phyloP scores from a whole-genome alignment of 2,888 invertebrate genomes.

The Drosophila anomalata region DNA sequence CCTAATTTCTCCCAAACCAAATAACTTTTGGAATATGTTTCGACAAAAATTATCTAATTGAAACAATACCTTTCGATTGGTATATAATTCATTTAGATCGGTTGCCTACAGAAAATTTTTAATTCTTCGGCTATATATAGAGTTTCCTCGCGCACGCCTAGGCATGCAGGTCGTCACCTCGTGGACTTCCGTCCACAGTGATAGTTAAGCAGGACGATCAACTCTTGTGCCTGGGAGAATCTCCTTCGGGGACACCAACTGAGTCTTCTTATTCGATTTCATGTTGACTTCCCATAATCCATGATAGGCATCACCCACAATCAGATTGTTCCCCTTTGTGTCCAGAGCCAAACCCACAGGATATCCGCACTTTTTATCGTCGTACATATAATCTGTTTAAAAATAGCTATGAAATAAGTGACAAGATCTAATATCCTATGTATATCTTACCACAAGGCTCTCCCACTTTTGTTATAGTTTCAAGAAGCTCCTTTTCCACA shows the following conservation, averaged over 20 bases:
- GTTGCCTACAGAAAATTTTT: too few species aligned
- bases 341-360: slow-evolving; percentile 94
- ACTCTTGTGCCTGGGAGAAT: slow-evolving; percentile 87
- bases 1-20: too few species aligned
- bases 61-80: too few species aligned
- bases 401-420: too few species aligned
- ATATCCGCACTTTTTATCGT: slow-evolving; percentile 94
- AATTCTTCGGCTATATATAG: too few species aligned
- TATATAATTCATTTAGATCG: too few species aligned
- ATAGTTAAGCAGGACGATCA: slow-evolving; percentile 86
- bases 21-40: too few species aligned
- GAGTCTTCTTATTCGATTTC: slow-evolving; percentile 87
- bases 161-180: too few species aligned
- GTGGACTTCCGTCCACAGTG: too few species aligned
- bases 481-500: slow-evolving; percentile 86
- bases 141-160: too few species aligned
- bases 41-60: too few species aligned
- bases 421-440: too few species aligned
- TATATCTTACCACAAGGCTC: slow-evolving; percentile 86
- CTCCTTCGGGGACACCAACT: slow-evolving; percentile 87
- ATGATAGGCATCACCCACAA: slow-evolving; percentile 93
- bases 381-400: slow-evolving; percentile 84
- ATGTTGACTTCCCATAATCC: slow-evolving; percentile 94
- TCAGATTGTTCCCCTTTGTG: slow-evolving; percentile 87
- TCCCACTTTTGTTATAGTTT: slow-evolving; percentile 89